phyloP scores from a whole-genome alignment of 2,113 vertebrate species.

The Aphelocoma coerulescens region DNA sequence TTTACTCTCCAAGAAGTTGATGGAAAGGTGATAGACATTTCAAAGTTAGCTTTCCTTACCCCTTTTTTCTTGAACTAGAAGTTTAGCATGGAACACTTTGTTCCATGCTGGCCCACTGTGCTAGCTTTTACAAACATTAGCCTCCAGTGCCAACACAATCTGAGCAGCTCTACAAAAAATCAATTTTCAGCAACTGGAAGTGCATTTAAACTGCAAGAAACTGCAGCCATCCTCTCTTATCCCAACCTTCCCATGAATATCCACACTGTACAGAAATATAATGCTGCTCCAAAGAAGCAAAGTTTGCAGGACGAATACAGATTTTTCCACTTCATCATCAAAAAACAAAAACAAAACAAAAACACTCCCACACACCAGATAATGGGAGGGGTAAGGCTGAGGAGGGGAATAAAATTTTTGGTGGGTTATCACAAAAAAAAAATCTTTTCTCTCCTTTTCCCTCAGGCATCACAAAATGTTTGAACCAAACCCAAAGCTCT shows the following conservation, averaged over 20 bases:
- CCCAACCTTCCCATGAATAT: neutral
- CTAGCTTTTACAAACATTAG: neutral
- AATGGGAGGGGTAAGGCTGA: neutral
- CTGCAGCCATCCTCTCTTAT: neutral
- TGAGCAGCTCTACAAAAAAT: neutral
- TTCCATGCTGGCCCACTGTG: neutral
- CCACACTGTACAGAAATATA: neutral
- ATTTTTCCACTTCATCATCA: neutral
- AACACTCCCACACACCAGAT: neutral
- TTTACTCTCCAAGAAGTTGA: neutral
- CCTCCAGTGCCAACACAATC: neutral
- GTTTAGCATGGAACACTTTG: neutral
- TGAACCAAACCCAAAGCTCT: slow-evolving; percentile 15
- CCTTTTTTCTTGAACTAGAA: neutral
- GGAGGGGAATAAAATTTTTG: neutral
- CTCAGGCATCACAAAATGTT: neutral
- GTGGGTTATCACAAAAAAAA: neutral
- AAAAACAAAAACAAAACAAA: neutral
- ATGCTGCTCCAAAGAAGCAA: neutral
- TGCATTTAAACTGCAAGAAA: neutral
- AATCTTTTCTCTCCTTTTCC: neutral
- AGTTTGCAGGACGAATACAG: slow-evolving; percentile 5
- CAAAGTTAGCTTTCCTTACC: neutral
- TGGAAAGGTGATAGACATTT: neutral
- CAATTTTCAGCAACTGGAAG: neutral